Evolutionary conservation across 2,888 invertebrate species (phyloP), one percentile per base, ranked within the genome.

Genomic region (Sycophila texana): DNA sequence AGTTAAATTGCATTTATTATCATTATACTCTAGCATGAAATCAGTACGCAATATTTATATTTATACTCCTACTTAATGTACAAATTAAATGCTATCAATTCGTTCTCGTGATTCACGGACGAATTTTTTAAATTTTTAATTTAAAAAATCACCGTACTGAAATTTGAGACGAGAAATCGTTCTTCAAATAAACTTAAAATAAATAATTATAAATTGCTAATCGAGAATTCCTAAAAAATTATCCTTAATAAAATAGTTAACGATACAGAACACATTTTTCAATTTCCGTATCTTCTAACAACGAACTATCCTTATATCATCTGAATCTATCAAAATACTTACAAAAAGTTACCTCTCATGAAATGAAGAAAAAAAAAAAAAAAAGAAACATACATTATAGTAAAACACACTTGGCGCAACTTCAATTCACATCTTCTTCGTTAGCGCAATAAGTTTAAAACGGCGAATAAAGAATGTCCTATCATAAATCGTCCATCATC

Each of bases 131-230:
- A 63, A 18, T 39, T 63, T 18, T 63, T 39, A 47, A 47, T 63
- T 30, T 47, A n/a, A 63, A 63, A 53, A 47, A n/a, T 49, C 30
- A 39, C 10, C 12, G 22, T 22, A 68, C n/a, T 55, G 63, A 55
- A 39, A 4, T 73, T 63, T 49, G n/a, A 63, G 57, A 63, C 68
- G 53, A 77, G 58, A 55, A 73, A 67, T 73, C 10, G 60, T 18
- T 51, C 26, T 67, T 51, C n/a, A n/a, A 77, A 72, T 16, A 60
- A 67, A 71, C 22, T 63, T 73, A 73, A 67, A 55, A 74, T 5
- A 58, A 66, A 67, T 20, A 67, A 60, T 20, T 39, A 47, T 57
- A 47, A 55, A 57, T 65, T 16, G 4, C 26, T 47, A 71, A 57
- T 66, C 63, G 58, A 47, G 22, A 66, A 58, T 57, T 58, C 22